Evolutionary conservation across 2,888 invertebrate genomes (phyloP).

Genomic region (Notodonta dromedarius): DNA sequence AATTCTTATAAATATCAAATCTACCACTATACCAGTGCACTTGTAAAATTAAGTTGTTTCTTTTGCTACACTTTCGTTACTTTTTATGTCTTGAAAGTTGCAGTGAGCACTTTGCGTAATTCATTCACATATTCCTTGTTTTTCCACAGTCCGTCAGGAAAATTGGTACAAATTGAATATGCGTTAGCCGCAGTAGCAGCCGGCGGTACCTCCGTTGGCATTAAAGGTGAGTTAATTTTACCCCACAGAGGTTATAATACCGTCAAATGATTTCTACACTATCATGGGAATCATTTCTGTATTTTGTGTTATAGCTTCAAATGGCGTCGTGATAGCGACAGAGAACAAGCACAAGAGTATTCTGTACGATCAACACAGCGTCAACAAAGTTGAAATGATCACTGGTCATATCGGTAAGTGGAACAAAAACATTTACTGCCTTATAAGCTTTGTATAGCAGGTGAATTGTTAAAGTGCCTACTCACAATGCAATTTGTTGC

Average conservation of each 20-base stretch:
- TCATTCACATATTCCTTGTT: background rate
- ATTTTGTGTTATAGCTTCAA: constrained; percentile 88
- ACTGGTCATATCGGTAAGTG: constrained; percentile 89
- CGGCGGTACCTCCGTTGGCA: constrained; percentile 99
- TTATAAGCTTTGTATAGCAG: too few relatives aligned
- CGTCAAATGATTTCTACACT: constrained; percentile 7
- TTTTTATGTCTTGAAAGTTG: constrained; percentile 16
- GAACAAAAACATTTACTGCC: background rate
- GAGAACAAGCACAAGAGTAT: constrained; percentile 99
- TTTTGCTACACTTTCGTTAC: background rate
- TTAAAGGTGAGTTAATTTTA: constrained; percentile 89
- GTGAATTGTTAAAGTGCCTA: too few relatives aligned
- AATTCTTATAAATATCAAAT: constrained; percentile 6
- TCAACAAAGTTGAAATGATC: constrained; percentile 98
- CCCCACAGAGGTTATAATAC: constrained; percentile 46
- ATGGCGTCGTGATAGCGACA: constrained; percentile 99
- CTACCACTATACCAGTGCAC: background rate
- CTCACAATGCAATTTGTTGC: too few relatives aligned
- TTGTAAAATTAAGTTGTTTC: constrained; percentile 8
- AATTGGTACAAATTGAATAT: constrained; percentile 99
- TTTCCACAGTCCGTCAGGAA: constrained; percentile 96
- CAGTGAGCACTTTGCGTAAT: constrained; percentile 21
- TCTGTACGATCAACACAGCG: constrained; percentile 98
- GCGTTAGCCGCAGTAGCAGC: constrained; percentile 99
- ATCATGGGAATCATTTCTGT: background rate